Conservation (phyloP, 2,797 vertebrate genomes). For the Kryptopterus vitreolus region DNA sequence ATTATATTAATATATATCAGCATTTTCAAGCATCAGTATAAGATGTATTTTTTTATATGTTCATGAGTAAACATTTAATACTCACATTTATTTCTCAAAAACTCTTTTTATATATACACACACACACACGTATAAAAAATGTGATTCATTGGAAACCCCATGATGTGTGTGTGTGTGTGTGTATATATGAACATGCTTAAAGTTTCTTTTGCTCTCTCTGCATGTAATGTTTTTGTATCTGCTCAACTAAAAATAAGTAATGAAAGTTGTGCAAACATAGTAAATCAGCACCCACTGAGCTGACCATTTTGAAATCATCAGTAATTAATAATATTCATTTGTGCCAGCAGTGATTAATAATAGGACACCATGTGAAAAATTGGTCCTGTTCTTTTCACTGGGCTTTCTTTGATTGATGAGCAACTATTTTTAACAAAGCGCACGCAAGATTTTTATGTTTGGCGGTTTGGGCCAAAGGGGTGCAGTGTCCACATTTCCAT, state of each 20-base stretch:
- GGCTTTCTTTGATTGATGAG: constrained; percentile 14
- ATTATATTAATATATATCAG: not conserved
- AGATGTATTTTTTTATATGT: not conserved
- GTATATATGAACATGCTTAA: not conserved
- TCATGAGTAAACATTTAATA: not conserved
- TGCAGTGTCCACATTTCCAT: not conserved
- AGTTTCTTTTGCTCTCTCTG: not conserved
- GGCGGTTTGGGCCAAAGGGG: not conserved
- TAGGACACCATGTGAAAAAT: not conserved
- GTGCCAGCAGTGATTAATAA: constrained; percentile 11
- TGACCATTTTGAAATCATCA: constrained; percentile 7
- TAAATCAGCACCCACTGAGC: not conserved
- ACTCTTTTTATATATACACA: too few species aligned
- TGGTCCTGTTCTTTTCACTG: constrained; percentile 4
- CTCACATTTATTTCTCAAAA: not conserved
- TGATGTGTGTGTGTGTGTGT: not conserved
- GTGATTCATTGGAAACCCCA: not conserved
- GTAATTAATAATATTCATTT: constrained; percentile 11
- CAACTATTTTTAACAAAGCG: constrained; percentile 13
- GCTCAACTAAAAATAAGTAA: not conserved
- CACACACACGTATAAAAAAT: not conserved
- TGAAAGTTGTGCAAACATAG: not conserved
- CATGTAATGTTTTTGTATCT: not conserved
- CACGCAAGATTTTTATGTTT: constrained; percentile 9
- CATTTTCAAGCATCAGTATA: not conserved